Percentiles rank a stretch among this genome's conserved stretches.
These are phyloP conservation scores for Ceratotherium simum DNA, from an alignment of 2,113 vertebrate genomes.

Conservation along the genomic window DNA sequence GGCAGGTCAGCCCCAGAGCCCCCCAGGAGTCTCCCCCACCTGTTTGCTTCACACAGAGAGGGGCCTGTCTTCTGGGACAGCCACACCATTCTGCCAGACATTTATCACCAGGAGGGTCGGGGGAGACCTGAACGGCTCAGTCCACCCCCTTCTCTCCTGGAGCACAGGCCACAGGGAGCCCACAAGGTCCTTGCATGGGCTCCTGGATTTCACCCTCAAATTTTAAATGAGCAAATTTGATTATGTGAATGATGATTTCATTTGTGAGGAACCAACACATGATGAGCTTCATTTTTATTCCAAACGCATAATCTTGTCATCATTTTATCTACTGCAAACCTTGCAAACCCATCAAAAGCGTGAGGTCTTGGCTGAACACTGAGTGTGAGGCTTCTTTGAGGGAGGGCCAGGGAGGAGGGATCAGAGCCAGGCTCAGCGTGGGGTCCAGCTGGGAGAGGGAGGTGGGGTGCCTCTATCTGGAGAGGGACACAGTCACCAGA, in stretches of 20 bases:
- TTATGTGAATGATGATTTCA: rapidly evolving
- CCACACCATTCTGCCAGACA: rapidly evolving
- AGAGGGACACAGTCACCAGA: rapidly evolving
- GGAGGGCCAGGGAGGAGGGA: not conserved
- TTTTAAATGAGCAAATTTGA: not conserved
- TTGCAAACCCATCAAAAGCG: rapidly evolving
- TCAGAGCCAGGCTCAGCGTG: too few relatives aligned
- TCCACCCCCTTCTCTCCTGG: rapidly evolving
- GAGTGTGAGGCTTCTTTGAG: rapidly evolving
- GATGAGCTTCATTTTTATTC: rapidly evolving
- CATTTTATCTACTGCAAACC: not conserved
- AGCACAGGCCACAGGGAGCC: not conserved
- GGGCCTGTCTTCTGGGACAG: not conserved
- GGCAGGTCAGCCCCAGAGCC: rapidly evolving
- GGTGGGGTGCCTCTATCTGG: rapidly evolving
- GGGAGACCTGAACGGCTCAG: rapidly evolving
- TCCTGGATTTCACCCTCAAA: not conserved
- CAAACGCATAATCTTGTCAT: rapidly evolving
- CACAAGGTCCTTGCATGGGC: rapidly evolving
- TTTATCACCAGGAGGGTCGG: rapidly evolving
- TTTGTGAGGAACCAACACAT: not conserved
- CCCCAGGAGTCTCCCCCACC: rapidly evolving
- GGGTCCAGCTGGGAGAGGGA: not conserved
- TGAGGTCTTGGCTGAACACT: rapidly evolving
- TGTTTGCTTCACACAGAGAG: rapidly evolving